Evolutionary conservation across 2,113 vertebrate genomes (phyloP).

Genomic region (Lethenteron reissneri): DNA sequence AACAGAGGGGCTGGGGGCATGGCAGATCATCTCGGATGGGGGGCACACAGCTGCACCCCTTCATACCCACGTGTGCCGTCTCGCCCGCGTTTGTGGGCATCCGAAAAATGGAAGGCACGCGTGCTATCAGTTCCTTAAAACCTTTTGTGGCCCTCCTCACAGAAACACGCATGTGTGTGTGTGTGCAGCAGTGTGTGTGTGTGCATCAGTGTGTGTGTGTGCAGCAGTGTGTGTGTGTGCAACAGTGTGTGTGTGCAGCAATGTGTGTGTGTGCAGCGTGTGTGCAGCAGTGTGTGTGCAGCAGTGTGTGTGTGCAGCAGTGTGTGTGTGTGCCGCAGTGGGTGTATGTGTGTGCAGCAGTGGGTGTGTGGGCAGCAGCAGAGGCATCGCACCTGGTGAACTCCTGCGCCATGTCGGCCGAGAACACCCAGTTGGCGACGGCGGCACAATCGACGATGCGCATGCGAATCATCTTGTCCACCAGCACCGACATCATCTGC

Average conservation of each 20-base stretch:
- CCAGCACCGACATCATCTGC: constrained; percentile 76
- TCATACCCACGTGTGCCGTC: too few species aligned
- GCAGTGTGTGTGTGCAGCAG: neutral
- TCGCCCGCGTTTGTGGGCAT: too few species aligned
- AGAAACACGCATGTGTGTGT: neutral
- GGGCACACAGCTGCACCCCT: too few species aligned
- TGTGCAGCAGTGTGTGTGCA: neutral
- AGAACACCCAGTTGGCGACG: constrained; percentile 97
- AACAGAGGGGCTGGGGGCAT: too few species aligned
- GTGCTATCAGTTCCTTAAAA: too few species aligned
- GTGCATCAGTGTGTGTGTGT: neutral
- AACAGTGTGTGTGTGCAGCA: neutral
- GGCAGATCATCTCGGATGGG: too few species aligned
- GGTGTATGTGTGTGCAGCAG: neutral
- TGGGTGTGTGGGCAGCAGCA: neutral
- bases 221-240: neutral
- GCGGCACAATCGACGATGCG: constrained; percentile 92
- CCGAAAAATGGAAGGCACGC: too few species aligned
- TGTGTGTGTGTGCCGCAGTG: neutral
- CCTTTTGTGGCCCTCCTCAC: neutral
- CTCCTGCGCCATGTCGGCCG: constrained; percentile 71
- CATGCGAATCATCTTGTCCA: constrained; percentile 90
- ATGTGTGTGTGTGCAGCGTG: neutral
- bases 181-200: neutral
- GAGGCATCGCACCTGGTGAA: constrained; percentile 57